Conservation (phyloP, 2,113 vertebrate genomes). For the Reinhardtius hippoglossoides region DNA sequence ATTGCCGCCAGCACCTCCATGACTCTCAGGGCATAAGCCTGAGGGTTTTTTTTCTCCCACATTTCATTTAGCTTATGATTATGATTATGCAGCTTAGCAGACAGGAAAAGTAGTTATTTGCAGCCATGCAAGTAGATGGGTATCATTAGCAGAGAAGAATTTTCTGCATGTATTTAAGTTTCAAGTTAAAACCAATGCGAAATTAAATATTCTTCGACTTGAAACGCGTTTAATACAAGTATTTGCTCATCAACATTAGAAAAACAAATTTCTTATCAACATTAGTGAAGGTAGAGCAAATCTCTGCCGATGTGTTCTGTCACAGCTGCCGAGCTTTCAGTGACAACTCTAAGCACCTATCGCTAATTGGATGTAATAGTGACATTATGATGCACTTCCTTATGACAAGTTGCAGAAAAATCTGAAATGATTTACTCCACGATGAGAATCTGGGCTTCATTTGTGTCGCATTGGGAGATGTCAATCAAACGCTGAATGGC, state of each 20-base stretch:
- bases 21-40: too few relatives aligned
- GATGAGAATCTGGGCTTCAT: neutral
- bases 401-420: constrained; percentile 17
- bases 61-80: neutral
- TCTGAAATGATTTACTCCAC: constrained; percentile 10
- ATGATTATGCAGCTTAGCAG: neutral
- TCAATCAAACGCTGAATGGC: neutral
- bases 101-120: neutral
- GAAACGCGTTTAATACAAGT: neutral
- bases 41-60: neutral
- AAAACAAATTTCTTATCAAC: constrained; percentile 15
- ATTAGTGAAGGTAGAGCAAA: constrained; percentile 27
- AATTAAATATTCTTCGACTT: neutral
- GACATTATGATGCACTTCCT: constrained; percentile 29
- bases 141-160: neutral
- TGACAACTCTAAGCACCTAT: constrained; percentile 23
- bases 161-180: constrained; percentile 14
- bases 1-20: too few relatives aligned
- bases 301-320: constrained; percentile 40
- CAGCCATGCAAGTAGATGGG: neutral
- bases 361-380: constrained; percentile 54
- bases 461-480: neutral
- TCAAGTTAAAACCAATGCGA: constrained; percentile 6
- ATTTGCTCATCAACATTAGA: neutral
- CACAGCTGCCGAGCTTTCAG: constrained; percentile 42